These are phyloP conservation scores for Rhinophrynus dorsalis DNA, from an alignment of 2,797 vertebrate genomes.

Conservation along the genomic window DNA sequence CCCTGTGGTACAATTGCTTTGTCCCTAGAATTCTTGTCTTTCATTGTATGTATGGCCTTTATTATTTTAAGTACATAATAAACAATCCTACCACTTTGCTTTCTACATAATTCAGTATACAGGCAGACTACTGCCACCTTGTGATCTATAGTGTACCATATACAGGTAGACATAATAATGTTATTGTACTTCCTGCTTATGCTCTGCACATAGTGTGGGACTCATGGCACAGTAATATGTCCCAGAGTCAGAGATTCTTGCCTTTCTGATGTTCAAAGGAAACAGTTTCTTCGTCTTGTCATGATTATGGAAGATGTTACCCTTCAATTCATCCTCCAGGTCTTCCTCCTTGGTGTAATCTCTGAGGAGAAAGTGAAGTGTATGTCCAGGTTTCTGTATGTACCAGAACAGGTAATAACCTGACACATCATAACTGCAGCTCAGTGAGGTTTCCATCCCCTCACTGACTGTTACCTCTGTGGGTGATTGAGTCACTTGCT, in stretches of 20 bases:
- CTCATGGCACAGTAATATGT: constrained; percentile 51
- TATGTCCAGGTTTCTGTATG: constrained; percentile 3
- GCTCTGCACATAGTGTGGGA: constrained; percentile 40
- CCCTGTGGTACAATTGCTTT: no score
- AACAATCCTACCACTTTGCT: no score
- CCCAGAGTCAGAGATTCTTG: constrained; percentile 38
- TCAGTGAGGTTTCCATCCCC: not conserved
- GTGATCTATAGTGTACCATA: no score
- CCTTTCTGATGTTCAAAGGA: constrained; percentile 44
- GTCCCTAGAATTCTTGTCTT: no score
- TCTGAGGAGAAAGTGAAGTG: not conserved
- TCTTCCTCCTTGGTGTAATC: constrained; percentile 4
- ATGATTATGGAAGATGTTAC: constrained; percentile 34
- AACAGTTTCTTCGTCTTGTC: constrained; percentile 38
- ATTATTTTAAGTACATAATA: no score
- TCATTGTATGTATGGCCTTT: no score
- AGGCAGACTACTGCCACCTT: not conserved
- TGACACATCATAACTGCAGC: constrained; percentile 21
- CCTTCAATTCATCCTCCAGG: constrained; percentile 28
- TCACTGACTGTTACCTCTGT: not conserved
- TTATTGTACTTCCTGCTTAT: constrained; percentile 24
- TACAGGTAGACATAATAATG: no score
- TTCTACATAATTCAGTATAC: no score
- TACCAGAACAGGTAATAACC: constrained; percentile 15
- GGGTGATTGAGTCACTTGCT: constrained; percentile 11